A percentile compares a stretch with the other conserved stretches of the same genome.
Conservation (phyloP, 2,797 vertebrate species). For the Phrynocephalus guinanensis region DNA sequence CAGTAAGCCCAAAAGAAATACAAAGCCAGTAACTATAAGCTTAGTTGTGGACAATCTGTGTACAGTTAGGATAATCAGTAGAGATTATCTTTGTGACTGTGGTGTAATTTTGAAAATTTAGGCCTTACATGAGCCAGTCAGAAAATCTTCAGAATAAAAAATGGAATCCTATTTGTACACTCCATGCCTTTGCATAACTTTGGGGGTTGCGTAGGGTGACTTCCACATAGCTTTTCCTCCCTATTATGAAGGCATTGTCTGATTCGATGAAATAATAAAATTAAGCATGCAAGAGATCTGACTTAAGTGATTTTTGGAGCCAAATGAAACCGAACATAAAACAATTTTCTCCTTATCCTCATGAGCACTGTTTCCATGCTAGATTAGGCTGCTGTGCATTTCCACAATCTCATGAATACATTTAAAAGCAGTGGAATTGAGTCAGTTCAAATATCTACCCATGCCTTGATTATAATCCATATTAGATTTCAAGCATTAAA, state of each 20-base stretch:
- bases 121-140: background rate
- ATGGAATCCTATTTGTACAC: too few species aligned
- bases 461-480: slow-evolving; percentile 36
- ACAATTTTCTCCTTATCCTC: slow-evolving; percentile 42
- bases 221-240: slow-evolving; percentile 6
- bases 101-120: background rate
- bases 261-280: slow-evolving; percentile 53
- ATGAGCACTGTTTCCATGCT: slow-evolving; percentile 6
- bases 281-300: slow-evolving; percentile 36
- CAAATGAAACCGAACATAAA: slow-evolving; percentile 52
- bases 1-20: background rate
- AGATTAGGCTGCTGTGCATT: background rate
- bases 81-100: background rate
- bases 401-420: slow-evolving; percentile 5
- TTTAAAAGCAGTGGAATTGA: slow-evolving; percentile 28
- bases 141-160: background rate
- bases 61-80: background rate
- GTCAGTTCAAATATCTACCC: slow-evolving; percentile 14
- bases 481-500: background rate
- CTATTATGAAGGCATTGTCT: slow-evolving; percentile 13
- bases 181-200: too few species aligned
- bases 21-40: background rate
- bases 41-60: background rate
- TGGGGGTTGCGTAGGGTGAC: background rate
- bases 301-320: slow-evolving; percentile 49